Percentiles rank a stretch among this genome's conserved stretches.
These are phyloP conservation scores for Noctua pronuba DNA, from an alignment of 2,888 invertebrate genomes.

Conservation along the genomic window DNA sequence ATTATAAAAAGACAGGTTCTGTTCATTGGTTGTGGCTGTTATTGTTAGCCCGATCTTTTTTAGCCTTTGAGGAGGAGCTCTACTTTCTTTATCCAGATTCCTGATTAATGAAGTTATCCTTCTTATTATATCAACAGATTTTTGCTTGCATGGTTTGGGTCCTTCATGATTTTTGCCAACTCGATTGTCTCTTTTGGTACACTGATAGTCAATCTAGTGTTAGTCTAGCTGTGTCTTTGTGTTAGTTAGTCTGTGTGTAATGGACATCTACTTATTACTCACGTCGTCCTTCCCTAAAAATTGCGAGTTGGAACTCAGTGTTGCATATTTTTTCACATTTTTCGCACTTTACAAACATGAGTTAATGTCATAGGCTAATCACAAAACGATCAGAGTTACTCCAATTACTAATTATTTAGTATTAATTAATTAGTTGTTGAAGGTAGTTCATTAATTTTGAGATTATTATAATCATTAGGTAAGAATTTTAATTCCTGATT, in stretches of 20 bases:
- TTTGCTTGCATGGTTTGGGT: neutral
- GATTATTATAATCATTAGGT: neutral
- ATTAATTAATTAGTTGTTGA: no score
- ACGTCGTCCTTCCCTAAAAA: no score
- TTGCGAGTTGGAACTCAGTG: no score
- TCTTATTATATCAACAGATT: neutral
- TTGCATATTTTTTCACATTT: no score
- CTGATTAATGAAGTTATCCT: neutral
- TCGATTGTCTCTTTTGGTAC: neutral
- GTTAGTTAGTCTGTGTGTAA: no score
- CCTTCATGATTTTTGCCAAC: neutral
- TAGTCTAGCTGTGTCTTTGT: neutral
- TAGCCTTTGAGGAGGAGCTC: neutral
- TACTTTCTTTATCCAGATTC: neutral
- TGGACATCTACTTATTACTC: neutral
- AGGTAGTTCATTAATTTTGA: neutral
- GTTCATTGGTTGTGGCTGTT: no score
- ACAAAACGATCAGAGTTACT: slow-evolving; percentile 8
- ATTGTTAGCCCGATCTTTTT: neutral
- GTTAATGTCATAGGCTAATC: slow-evolving; percentile 18
- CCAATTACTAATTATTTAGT: no score
- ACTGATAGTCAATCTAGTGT: neutral
- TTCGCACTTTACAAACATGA: no score
- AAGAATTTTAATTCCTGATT: neutral
- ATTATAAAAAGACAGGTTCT: no score